Evolutionary conservation across 2,888 invertebrate genomes (phyloP), one percentile per base, ranked within the genome.

Genomic region (Gryllus longicercus): DNA sequence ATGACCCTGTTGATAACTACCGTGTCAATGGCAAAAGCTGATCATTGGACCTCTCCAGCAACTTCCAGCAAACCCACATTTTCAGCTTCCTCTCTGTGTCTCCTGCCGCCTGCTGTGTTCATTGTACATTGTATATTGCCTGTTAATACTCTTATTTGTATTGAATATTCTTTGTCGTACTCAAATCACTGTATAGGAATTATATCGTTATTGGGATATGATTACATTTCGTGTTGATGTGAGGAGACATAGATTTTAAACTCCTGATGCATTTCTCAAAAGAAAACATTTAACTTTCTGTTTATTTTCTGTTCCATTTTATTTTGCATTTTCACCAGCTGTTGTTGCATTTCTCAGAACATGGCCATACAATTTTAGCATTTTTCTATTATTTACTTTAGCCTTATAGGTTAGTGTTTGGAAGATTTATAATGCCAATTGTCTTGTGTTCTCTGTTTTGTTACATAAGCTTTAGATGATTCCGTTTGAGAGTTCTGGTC

Each of bases 21-120:
- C 63, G 63, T 63, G 63, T 63, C 63, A 63, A 63, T 63, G 63
- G 63, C 63, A 63, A 63, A 63, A 63, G 63, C 63, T 63, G 63
- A 63, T 63, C 63, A 63, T 63, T 63, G 63, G 63, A 63, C 14
- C 63, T 63, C 63, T 14, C 63, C 14, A 63, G 14, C 63, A 1
- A 63, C n/a, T 63, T 63, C 63, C n/a, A n/a, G 63, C 63, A 63
- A 63, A 63, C 63, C 63, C 63, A 63, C 14, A n/a, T 63, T 63
- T 63, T 63, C 63, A 63, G 63, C 63, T 63, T 63, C 63, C 63
- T 63, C 63, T 63, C 63, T 63, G 63, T 63, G 63, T 63, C 63
- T 63, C 63, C 63, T 63, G n/a, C 16, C n/a, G 63, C 63, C 63
- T 63, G 63, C 63, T 63, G 63, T 63, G 63, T 63, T 63, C 63